phyloP scores from a whole-genome alignment of 2,113 vertebrate genomes.

The Barnardius zonarius region DNA sequence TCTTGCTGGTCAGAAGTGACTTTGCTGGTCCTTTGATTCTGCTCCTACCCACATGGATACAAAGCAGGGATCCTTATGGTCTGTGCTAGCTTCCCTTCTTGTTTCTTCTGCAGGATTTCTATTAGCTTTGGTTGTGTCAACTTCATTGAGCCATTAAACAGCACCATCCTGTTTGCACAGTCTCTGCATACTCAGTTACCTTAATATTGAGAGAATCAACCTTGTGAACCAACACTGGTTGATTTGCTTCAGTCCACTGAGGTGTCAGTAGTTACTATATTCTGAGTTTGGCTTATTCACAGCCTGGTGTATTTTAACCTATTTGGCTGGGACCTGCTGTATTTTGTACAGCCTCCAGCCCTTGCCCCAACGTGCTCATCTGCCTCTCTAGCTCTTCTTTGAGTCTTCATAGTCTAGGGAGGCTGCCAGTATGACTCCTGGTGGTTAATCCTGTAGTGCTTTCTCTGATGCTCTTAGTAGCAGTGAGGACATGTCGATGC shows the following conservation, averaged over 20 bases:
- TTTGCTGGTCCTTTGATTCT: not conserved
- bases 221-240: not conserved
- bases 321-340: not conserved
- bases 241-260: not conserved
- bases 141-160: not conserved
- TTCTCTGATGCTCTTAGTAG: not conserved
- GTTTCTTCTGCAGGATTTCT: not conserved
- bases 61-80: not conserved
- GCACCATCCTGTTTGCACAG: not conserved
- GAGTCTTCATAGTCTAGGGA: not conserved
- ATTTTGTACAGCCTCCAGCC: not conserved
- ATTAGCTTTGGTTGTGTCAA: not conserved
- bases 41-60: not conserved
- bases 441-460: not conserved
- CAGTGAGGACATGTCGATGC: not conserved
- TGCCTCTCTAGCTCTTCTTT: not conserved
- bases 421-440: not conserved
- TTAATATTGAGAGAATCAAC: not conserved
- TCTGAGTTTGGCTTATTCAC: not conserved
- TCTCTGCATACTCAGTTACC: not conserved
- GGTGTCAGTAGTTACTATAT: not conserved
- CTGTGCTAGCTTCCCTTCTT: not conserved
- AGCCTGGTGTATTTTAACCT: not conserved
- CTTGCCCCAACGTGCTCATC: not conserved
- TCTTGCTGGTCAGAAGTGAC: not conserved